Conservation (phyloP, 2,113 vertebrate genomes). For the Clarias gariepinus region DNA sequence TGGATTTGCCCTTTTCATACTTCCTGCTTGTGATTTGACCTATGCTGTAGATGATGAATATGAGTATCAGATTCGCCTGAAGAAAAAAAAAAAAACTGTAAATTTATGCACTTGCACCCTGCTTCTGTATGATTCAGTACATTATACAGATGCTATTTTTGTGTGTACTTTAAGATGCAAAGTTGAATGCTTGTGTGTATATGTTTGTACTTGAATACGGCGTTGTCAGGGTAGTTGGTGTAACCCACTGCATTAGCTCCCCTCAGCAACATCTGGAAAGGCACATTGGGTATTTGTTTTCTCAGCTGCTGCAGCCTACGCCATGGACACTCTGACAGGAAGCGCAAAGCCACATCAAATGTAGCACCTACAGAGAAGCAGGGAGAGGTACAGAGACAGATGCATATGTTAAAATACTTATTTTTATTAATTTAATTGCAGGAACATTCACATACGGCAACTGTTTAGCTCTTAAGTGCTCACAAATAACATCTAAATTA, state of each 20-base stretch:
- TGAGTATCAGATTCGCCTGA: neutral
- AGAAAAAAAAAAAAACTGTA: neutral
- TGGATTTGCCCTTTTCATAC: neutral
- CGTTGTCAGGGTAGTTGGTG: slow-evolving; percentile 92
- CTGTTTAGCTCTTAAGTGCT: neutral
- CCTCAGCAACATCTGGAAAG: slow-evolving; percentile 91
- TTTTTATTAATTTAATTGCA: neutral
- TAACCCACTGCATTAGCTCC: slow-evolving; percentile 93
- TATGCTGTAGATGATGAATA: neutral
- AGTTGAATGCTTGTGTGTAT: neutral
- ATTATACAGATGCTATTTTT: neutral
- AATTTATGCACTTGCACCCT: neutral
- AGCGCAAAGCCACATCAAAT: slow-evolving; percentile 92
- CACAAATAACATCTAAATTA: neutral
- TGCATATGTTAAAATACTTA: neutral
- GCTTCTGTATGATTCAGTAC: neutral
- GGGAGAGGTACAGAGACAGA: neutral
- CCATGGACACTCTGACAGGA: slow-evolving; percentile 91
- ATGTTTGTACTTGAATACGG: slow-evolving; percentile 84
- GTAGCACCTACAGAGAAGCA: slow-evolving; percentile 63
- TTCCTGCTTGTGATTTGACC: neutral
- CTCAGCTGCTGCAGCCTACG: slow-evolving; percentile 87
- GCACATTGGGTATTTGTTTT: slow-evolving; percentile 86
- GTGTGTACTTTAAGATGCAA: neutral
- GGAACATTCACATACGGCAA: neutral